phyloP scores from a whole-genome alignment of 2,113 vertebrate species.

The Macquaria australasica region DNA sequence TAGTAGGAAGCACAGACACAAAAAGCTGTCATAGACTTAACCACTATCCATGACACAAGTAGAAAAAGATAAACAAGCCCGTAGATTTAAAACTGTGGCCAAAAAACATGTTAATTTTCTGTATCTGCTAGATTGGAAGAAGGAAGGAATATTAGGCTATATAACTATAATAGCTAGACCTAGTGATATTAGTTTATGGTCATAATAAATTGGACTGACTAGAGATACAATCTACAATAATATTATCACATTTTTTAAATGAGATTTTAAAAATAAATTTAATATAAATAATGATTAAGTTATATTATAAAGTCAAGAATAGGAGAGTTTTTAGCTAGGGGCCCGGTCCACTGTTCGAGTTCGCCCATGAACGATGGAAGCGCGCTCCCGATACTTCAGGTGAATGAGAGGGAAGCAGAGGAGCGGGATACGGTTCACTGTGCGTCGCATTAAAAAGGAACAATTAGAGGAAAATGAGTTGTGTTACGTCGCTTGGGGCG shows the following conservation, averaged over 20 bases:
- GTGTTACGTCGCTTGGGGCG: slow-evolving; percentile 69
- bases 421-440: slow-evolving; percentile 74
- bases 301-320: not conserved
- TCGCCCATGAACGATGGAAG: slow-evolving; percentile 79
- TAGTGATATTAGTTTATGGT: not conserved
- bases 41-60: not conserved
- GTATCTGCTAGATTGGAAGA: not conserved
- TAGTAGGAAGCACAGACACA: not conserved
- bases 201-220: not conserved
- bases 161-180: not conserved
- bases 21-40: not conserved
- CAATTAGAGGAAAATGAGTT: slow-evolving; percentile 77
- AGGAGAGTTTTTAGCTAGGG: slow-evolving; percentile 15
- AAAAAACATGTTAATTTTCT: not conserved
- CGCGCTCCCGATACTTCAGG: slow-evolving; percentile 85
- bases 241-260: not conserved
- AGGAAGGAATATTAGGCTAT: not conserved
- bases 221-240: not conserved
- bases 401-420: slow-evolving; percentile 83
- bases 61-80: not conserved
- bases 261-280: not conserved
- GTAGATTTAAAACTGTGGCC: not conserved
- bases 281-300: not conserved
- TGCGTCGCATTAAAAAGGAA: slow-evolving; percentile 66
- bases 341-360: slow-evolving; percentile 53